Evolutionary conservation across 2,113 vertebrate species (phyloP).

Genomic region (Pleuronectes platessa): DNA sequence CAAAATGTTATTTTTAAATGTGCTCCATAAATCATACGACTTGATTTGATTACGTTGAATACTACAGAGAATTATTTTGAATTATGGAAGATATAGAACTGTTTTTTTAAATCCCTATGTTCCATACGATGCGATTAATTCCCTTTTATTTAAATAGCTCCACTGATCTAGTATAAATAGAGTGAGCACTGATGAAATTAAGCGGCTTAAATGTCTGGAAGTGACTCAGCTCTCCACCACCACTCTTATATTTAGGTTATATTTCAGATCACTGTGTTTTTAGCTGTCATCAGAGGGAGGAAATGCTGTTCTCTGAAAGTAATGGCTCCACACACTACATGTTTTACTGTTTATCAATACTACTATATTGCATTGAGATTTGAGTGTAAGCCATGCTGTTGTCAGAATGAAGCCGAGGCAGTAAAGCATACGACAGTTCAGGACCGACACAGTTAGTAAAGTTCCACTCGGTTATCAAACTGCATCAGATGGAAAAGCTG

Average conservation of each 20-base stretch:
- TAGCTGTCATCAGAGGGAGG: neutral
- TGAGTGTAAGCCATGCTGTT: neutral
- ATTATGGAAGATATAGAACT: too few species aligned
- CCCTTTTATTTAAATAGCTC: neutral
- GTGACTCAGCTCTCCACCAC: neutral
- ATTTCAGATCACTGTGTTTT: slow-evolving; percentile 13
- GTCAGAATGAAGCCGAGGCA: neutral
- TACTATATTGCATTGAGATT: neutral
- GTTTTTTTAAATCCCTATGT: neutral
- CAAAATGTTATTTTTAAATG: neutral
- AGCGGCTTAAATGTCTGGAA: neutral
- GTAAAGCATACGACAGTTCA: neutral
- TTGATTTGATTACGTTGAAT: too few species aligned
- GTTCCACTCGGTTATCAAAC: neutral
- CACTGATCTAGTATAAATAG: neutral
- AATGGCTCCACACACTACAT: neutral
- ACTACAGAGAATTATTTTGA: neutral
- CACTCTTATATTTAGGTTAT: neutral
- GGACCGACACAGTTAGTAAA: neutral
- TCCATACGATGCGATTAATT: neutral
- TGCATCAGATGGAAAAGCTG: neutral
- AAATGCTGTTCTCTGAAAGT: neutral
- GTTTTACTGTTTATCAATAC: slow-evolving; percentile 17
- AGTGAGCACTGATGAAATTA: neutral
- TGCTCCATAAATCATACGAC: too few species aligned